Conservation (phyloP, 2,797 vertebrate species). For the Sciurus vulgaris region DNA sequence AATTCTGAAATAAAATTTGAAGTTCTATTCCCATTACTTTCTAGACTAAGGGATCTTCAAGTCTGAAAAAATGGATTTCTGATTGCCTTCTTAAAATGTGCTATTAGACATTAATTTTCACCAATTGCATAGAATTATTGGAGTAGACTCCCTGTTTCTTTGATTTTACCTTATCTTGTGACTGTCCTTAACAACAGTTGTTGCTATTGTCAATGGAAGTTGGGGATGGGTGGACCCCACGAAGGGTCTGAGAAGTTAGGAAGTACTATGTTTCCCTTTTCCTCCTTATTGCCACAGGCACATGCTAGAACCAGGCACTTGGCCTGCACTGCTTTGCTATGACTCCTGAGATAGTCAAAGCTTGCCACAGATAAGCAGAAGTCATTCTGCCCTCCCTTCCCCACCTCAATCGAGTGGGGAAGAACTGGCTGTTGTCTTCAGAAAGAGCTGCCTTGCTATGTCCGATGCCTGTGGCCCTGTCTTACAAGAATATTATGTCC, state of each 20-base stretch:
- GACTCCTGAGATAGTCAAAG: neutral
- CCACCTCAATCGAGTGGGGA: neutral
- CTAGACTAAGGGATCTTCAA: neutral
- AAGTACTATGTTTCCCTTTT: neutral
- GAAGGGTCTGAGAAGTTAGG: neutral
- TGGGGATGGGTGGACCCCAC: accelerated
- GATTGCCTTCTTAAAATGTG: neutral
- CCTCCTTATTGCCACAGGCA: neutral
- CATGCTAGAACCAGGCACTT: too few species aligned
- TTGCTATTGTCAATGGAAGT: neutral
- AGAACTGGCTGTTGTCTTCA: neutral
- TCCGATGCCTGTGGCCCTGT: neutral
- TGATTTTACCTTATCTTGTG: neutral
- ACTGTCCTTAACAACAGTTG: neutral
- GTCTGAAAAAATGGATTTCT: neutral
- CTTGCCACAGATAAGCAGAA: neutral
- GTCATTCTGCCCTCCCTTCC: neutral
- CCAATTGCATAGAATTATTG: neutral
- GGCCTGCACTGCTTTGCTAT: neutral
- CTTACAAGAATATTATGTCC: neutral
- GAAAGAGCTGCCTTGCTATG: neutral
- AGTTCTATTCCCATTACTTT: neutral
- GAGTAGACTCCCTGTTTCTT: neutral
- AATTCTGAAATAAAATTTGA: slow-evolving; percentile 26
- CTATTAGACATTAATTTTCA: neutral